Evolutionary conservation across 1,140 invertebrate species (phyloP).

Genomic region (Bombus breviceps): DNA sequence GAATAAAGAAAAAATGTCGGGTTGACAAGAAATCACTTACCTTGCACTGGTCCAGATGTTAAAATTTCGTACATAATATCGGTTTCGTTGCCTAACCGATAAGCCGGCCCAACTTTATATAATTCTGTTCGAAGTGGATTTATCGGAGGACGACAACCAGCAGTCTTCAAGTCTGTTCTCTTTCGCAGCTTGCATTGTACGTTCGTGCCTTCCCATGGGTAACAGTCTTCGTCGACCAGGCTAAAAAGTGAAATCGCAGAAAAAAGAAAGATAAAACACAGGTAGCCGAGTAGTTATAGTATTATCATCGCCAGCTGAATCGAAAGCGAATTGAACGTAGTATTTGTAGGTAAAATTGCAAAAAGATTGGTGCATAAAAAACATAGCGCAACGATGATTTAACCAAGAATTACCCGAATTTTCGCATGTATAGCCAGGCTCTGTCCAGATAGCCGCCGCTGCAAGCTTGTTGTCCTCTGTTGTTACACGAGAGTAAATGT

Average conservation of each 20-base stretch:
- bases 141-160: constrained; percentile 82
- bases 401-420: constrained; percentile 87
- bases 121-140: constrained; percentile 83
- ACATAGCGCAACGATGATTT: not conserved
- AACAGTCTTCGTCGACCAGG: constrained; percentile 91
- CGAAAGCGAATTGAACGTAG: too few species aligned
- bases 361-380: not conserved
- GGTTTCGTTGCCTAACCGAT: constrained; percentile 88
- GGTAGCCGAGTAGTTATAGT: not conserved
- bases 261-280: not conserved
- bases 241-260: constrained; percentile 78
- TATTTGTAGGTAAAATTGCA: not conserved
- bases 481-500: constrained; percentile 93
- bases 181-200: constrained; percentile 85
- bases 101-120: constrained; percentile 93
- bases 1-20: not conserved
- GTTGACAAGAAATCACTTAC: constrained; percentile 78
- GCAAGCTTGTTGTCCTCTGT: constrained; percentile 90
- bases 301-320: not conserved
- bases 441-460: constrained; percentile 93
- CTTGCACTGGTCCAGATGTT: constrained; percentile 96
- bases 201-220: constrained; percentile 88
- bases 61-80: constrained; percentile 97
- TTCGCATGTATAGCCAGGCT: constrained; percentile 94
- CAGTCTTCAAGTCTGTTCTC: constrained; percentile 80